phyloP scores from a whole-genome alignment of 2,888 invertebrate species.

The Zygaena filipendulae region DNA sequence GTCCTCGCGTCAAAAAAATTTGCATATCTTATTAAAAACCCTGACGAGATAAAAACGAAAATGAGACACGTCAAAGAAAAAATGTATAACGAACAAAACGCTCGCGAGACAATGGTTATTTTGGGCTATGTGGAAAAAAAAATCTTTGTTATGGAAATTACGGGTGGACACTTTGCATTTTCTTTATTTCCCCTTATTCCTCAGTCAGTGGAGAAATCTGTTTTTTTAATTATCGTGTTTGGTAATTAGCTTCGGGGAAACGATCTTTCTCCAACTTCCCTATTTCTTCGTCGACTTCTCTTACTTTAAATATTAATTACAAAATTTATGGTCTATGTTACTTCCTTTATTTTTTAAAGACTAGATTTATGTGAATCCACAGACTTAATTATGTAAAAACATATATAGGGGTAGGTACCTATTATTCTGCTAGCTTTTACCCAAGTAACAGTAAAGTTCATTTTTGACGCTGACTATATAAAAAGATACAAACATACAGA shows the following conservation, averaged over 20 bases:
- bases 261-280: constrained; percentile 53
- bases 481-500: too few relatives aligned
- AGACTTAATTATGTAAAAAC: too few relatives aligned
- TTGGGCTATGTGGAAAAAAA: constrained; percentile 58
- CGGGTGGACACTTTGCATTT: constrained; percentile 63
- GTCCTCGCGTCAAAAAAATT: constrained; percentile 38
- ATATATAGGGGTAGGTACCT: too few relatives aligned
- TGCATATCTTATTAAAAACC: constrained; percentile 66
- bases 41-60: constrained; percentile 61
- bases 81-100: constrained; percentile 47
- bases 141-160: constrained; percentile 64
- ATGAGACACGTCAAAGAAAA: constrained; percentile 59
- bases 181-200: constrained; percentile 53
- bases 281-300: constrained; percentile 50
- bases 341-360: constrained; percentile 14
- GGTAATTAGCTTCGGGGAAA: constrained; percentile 66
- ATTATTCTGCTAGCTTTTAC: too few relatives aligned
- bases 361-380: too few relatives aligned
- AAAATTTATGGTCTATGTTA: constrained; percentile 48
- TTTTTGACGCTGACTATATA: too few relatives aligned
- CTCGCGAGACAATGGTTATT: constrained; percentile 60
- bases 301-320: constrained; percentile 53
- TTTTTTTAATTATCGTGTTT: constrained; percentile 68
- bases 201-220: constrained; percentile 49
- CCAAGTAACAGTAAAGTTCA: too few relatives aligned